Base-by-base conservation (phyloP, 2,113 vertebrate genomes). In the Colistium nudipinnis region DNA sequence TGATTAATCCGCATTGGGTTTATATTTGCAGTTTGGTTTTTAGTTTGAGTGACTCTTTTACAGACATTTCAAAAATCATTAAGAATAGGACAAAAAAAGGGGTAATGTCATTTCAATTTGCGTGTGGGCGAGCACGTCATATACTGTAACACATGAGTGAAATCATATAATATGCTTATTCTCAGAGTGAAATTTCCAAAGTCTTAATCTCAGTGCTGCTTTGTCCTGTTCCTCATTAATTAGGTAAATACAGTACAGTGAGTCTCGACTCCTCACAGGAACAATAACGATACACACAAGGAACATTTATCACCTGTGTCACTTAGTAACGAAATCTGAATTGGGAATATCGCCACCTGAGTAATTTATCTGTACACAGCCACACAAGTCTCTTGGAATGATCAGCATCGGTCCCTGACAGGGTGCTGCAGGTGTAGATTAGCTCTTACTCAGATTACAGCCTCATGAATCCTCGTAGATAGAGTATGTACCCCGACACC, bases 381-480 rank as follows among this genome's bases (percentile, higher is more conserved):
- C 66, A 67, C 60, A 73, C 48, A 76, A 63, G 62, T 74, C 71
- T 81, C 76, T 41, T 20, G 47, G 47, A 73, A 78, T 86, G 66
- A 86, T 87, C 80, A 75, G 43, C 49, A 59, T 60, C 47, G 24
- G 66, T 52, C 62, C 38, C 69, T 85, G 80, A 81, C 84, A 87
- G 61, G 62, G 55, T 64, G 83, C 82, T 90, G 74, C 70, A 85
- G 82, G 82, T 90, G 77, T 78, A 90, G 89, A 90, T 91, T 89
- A 90, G 78, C 84, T 62, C 63, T 60, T 54, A 47, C 68, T 85
- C 67, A 86, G 88, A 90, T 87, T 89, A 86, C 76, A 85, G 79
- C 78, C 64, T 74, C 81, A 86, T 89, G 88, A 91, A 90, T 90
- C 85, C 87, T 88, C 68, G 59, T 30, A 81, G 84, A 85, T 69